A percentile compares a stretch with the other conserved stretches of the same genome.
Evolutionary conservation across 92 coral and sea anemone species (phyloP).

Genomic region (Scolanthus callimorphus): DNA sequence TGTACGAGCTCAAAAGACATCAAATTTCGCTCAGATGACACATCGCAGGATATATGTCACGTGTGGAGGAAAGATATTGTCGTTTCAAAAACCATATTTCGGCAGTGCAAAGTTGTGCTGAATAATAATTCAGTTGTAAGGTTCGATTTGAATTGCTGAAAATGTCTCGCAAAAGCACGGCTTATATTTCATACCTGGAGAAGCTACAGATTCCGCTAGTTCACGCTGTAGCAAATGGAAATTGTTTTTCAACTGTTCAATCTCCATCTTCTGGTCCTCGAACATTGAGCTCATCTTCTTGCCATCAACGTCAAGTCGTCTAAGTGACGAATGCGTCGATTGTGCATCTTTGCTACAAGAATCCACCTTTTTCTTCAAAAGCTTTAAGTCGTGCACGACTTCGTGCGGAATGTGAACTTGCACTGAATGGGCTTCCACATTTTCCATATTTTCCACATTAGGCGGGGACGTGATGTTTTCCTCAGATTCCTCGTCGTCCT

Average conservation of each 20-base stretch:
- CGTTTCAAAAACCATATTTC: too few species aligned
- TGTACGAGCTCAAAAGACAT: too few species aligned
- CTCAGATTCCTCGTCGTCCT: not conserved
- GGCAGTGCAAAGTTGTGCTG: too few species aligned
- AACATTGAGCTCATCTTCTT: slow-evolving; percentile 12
- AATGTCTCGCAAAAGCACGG: too few species aligned
- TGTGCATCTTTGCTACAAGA: slow-evolving; percentile 19
- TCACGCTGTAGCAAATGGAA: slow-evolving; percentile 43
- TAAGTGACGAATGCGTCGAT: slow-evolving; percentile 4
- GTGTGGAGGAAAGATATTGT: too few species aligned
- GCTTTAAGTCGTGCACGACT: slow-evolving; percentile 24
- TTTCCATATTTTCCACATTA: not conserved
- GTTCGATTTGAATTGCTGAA: too few species aligned
- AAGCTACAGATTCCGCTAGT: slow-evolving; percentile 5
- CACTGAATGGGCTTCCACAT: not conserved
- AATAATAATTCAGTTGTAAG: too few species aligned
- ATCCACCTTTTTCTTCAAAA: slow-evolving; percentile 39
- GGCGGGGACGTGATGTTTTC: not conserved
- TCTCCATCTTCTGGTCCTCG: slow-evolving; percentile 44
- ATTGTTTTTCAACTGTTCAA: slow-evolving; percentile 50
- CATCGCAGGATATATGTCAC: too few species aligned
- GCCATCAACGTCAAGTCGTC: slow-evolving; percentile 11
- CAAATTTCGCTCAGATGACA: too few species aligned
- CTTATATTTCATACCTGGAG: slow-evolving; percentile 6
- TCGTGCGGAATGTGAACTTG: slow-evolving; percentile 10